Base-by-base conservation (phyloP, 2,888 invertebrate species). In the Phytoseiulus persimilis region DNA sequence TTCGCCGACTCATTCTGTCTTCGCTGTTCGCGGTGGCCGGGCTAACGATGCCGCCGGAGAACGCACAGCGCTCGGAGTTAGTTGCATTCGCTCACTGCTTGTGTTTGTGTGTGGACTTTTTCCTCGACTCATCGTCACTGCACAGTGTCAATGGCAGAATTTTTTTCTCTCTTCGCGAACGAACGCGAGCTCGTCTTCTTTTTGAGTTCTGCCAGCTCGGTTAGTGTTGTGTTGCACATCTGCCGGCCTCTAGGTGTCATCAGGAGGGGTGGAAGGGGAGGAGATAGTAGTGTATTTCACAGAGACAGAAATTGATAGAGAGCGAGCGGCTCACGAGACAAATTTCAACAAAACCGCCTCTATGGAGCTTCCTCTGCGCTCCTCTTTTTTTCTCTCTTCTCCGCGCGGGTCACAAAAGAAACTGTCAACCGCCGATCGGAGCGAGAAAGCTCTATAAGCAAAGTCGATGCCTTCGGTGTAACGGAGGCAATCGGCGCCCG, bases 201-300 rank as follows among this genome's bases (percentile, higher is more conserved):
- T 28, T 65, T 28, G 65, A 65, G 18, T 28, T 65, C 65, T 65
- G 65, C 11, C 65, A 46, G 46, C 46, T 46, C 18, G 65, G 65
- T 18, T 28, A 23, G 65, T 23, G 65, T 65, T 65, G 65, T 65
- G 23, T 65, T 65, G 65, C 65, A 65, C 65, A 65, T 65, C 65
- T 65, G 65, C 65, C 65, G 65, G 65, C 65, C 65, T 65, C 65
- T 65, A 65, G 65, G 65, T 65, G 65, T 65, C 65, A 65, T 65
- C 65, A 65, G 1, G 65, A 65, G 65, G 65, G 65, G 65, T 65
- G 65, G 65, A 39, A 9, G 65, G 65, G 65, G 65, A 28, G 65
- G 65, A 65, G 28, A 65, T 65, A 65, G 65, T 18, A 65, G 65
- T 14, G 65, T 65, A 65, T 65, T 65, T 65, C 65, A 65, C 65